phyloP scores from a whole-genome alignment of 2,888 invertebrate genomes.

The Ornithoptera priamus region DNA sequence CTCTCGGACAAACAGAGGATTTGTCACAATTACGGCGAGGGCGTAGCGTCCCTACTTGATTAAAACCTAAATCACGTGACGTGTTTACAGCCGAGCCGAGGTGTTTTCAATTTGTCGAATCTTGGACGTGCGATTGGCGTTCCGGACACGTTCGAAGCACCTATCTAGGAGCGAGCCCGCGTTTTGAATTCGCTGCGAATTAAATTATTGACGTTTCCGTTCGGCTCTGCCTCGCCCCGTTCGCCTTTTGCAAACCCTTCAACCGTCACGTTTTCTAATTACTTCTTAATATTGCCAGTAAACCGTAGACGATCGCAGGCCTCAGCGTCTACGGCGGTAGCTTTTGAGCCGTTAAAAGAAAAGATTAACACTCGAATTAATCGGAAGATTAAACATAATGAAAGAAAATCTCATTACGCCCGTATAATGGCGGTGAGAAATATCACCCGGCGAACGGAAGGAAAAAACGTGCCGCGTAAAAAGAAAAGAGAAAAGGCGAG shows the following conservation, averaged over 20 bases:
- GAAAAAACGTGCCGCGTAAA: slow-evolving; percentile 62
- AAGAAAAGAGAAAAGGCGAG: slow-evolving; percentile 72
- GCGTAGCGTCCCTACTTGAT: slow-evolving; percentile 78
- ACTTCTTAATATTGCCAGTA: slow-evolving; percentile 66
- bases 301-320: slow-evolving; percentile 57
- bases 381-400: slow-evolving; percentile 81
- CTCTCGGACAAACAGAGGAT: slow-evolving; percentile 80
- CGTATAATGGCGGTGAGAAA: slow-evolving; percentile 78
- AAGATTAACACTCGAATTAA: slow-evolving; percentile 80
- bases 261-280: slow-evolving; percentile 73
- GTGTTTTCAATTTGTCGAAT: slow-evolving; percentile 80
- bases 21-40: slow-evolving; percentile 79
- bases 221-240: slow-evolving; percentile 49
- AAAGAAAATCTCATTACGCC: slow-evolving; percentile 79
- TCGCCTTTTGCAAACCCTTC: slow-evolving; percentile 33
- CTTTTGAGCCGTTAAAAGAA: slow-evolving; percentile 65
- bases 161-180: slow-evolving; percentile 70
- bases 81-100: slow-evolving; percentile 79
- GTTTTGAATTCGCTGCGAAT: slow-evolving; percentile 79
- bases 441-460: slow-evolving; percentile 62
- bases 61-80: slow-evolving; percentile 81
- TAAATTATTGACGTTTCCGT: slow-evolving; percentile 77
- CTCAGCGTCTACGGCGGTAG: slow-evolving; percentile 60
- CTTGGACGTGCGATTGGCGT: slow-evolving; percentile 73
- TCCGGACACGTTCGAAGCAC: slow-evolving; percentile 75